Percentiles rank a stretch among this genome's conserved stretches.
phyloP scores from a whole-genome alignment of 2,113 vertebrate species.

The Lepidothrix coronata region DNA sequence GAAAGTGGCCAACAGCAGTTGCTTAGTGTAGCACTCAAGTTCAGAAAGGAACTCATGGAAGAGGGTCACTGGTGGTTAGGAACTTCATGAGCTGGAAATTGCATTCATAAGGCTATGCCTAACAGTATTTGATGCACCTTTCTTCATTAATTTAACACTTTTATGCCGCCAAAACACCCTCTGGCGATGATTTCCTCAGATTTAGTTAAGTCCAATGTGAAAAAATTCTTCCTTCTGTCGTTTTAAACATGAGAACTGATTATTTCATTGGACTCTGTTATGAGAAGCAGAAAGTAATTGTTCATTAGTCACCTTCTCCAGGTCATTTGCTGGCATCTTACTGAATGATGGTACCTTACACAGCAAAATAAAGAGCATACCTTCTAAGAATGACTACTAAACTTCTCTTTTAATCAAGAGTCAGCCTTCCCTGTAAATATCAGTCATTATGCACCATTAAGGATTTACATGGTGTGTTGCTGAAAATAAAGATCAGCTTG shows the following conservation, averaged over 20 bases:
- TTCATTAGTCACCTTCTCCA: conserved; percentile 31
- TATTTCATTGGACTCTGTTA: background rate
- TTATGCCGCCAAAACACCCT: background rate
- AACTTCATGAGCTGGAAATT: background rate
- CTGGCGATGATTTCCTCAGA: background rate
- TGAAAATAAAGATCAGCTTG: conserved; percentile 15
- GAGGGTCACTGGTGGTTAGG: background rate
- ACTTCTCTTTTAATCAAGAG: conserved; percentile 54
- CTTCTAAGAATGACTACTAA: conserved; percentile 45
- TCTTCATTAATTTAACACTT: conserved; percentile 15
- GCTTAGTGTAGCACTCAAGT: background rate
- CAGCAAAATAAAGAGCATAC: conserved; percentile 18
- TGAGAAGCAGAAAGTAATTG: background rate
- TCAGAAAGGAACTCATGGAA: background rate
- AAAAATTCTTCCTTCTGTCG: conserved; percentile 1
- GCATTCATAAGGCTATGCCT: background rate
- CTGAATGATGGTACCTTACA: background rate
- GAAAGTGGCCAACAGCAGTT: background rate
- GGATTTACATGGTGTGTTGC: background rate
- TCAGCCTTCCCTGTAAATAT: conserved; percentile 1
- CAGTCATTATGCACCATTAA: conserved; percentile 45
- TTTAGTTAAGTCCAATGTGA: background rate
- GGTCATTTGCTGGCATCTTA: background rate
- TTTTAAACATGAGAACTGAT: background rate
- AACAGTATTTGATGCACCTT: background rate